A percentile compares a stretch with the other conserved stretches of the same genome.
Conservation (phyloP, 2,797 vertebrate genomes). For the Zalophus californianus region DNA sequence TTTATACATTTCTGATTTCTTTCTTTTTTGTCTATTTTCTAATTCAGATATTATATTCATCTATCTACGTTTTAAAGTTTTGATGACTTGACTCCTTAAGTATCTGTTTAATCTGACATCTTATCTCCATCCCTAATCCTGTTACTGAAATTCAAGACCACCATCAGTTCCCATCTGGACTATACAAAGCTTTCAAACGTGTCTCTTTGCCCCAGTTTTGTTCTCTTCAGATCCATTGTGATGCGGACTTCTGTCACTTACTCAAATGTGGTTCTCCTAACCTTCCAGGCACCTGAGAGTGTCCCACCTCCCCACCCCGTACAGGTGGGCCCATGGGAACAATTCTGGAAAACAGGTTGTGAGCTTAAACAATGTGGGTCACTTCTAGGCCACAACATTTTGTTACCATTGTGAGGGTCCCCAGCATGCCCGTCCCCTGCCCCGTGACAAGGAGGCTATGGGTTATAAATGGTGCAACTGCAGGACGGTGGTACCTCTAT, state of each 20-base stretch:
- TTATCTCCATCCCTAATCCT: not conserved
- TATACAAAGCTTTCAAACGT: not conserved
- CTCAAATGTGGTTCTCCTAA: not conserved
- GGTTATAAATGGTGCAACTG: not conserved
- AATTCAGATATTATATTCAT: not conserved
- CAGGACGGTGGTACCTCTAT: too few species aligned
- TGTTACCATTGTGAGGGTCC: not conserved
- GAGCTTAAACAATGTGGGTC: not conserved
- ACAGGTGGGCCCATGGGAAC: not conserved
- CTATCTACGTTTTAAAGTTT: not conserved
- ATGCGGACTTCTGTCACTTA: not conserved
- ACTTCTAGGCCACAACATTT: not conserved
- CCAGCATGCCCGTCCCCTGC: too few species aligned
- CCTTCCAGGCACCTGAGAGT: not conserved
- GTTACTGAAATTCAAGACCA: not conserved
- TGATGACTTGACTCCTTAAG: not conserved
- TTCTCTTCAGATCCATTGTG: not conserved
- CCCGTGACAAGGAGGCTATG: not conserved
- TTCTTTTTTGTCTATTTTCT: not conserved
- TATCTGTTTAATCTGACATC: not conserved
- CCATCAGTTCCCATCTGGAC: not conserved
- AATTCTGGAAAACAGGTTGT: not conserved
- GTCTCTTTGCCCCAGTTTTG: not conserved
- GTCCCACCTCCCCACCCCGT: not conserved
- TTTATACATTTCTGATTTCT: not conserved